phyloP scores from a whole-genome alignment of 2,888 invertebrate species.

The Trachelus tabidus region DNA sequence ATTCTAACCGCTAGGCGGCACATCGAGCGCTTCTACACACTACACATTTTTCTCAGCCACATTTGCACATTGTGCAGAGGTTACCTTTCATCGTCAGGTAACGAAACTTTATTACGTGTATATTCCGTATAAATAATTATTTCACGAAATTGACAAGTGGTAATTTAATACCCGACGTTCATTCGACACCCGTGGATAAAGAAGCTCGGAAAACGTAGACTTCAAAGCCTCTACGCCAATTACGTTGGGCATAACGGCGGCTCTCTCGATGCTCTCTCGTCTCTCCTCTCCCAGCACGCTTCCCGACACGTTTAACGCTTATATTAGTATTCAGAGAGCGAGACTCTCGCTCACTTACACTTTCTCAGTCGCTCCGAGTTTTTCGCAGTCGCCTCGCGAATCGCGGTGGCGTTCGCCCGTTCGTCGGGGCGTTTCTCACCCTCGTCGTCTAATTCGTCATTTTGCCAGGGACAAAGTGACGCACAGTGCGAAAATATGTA shows the following conservation, averaged over 20 bases:
- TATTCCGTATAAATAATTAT: too few species aligned
- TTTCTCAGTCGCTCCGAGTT: conserved; percentile 9
- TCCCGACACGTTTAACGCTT: conserved; percentile 32
- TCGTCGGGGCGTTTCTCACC: conserved; percentile 17
- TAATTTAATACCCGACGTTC: conserved; percentile 51
- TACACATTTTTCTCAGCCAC: too few species aligned
- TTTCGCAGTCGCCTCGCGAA: conserved; percentile 5
- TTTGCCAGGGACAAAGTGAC: conserved; percentile 29
- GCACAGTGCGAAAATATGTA: conserved; percentile 28
- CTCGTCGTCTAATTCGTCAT: conserved; percentile 30
- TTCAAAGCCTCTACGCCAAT: conserved; percentile 57
- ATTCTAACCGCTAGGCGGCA: too few species aligned
- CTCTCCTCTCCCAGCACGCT: too few species aligned
- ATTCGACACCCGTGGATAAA: conserved; percentile 47
- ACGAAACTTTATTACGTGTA: too few species aligned
- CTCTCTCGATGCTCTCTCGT: not conserved
- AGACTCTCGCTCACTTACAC: conserved; percentile 20
- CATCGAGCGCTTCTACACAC: too few species aligned
- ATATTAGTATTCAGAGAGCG: conserved; percentile 37
- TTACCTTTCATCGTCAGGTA: too few species aligned
- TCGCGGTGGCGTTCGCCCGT: conserved; percentile 22
- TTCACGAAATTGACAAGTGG: conserved; percentile 40
- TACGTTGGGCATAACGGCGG: conserved; percentile 33
- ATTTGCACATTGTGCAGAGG: too few species aligned
- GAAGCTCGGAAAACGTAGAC: conserved; percentile 43